Conservation (phyloP, 2,113 vertebrate genomes). For the Grantiella picta region DNA sequence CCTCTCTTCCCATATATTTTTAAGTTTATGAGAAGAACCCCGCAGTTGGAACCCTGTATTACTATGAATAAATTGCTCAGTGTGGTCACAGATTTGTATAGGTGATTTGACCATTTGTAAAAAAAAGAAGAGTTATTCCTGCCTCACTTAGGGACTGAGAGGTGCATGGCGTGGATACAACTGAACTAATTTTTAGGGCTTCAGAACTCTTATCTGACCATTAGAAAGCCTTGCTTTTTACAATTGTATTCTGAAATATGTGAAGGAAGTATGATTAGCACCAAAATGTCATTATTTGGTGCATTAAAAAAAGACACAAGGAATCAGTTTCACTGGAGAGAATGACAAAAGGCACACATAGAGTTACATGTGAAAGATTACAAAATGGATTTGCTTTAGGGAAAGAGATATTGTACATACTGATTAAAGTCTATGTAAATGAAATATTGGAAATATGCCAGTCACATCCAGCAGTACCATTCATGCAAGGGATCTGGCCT, state of each 20-base stretch:
- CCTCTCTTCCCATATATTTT: background rate
- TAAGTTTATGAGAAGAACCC: background rate
- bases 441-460: conserved; percentile 30
- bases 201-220: background rate
- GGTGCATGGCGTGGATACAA: background rate
- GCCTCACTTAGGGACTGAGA: background rate
- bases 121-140: background rate
- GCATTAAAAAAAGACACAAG: background rate
- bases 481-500: background rate
- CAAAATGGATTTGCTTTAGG: conserved; percentile 5
- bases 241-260: background rate
- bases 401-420: background rate
- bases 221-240: background rate
- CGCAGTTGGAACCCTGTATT: background rate
- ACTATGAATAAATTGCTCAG: background rate
- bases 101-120: background rate
- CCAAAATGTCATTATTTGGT: background rate
- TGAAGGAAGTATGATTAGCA: background rate
- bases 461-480: background rate
- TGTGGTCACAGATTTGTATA: background rate
- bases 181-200: background rate
- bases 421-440: background rate
- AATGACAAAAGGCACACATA: background rate
- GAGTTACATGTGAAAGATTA: background rate
- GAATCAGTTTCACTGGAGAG: background rate